Conservation (phyloP, 1,140 invertebrate species). For the Pantala flavescens region DNA sequence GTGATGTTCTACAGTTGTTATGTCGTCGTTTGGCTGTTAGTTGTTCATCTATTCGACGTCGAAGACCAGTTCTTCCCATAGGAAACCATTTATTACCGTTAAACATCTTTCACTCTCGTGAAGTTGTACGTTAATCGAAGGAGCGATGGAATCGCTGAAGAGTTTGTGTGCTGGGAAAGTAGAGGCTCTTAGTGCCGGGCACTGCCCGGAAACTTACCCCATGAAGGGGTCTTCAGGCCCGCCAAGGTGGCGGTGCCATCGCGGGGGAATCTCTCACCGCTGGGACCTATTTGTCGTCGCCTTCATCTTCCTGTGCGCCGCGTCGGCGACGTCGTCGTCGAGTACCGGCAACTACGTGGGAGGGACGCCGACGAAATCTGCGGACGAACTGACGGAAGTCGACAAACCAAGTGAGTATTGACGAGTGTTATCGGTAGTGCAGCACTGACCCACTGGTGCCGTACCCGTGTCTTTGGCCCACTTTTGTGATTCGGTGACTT, state of each 20-base stretch:
- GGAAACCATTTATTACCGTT: too few relatives aligned
- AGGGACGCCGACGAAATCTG: not conserved
- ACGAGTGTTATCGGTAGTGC: too few relatives aligned
- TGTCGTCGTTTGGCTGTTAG: constrained; percentile 7
- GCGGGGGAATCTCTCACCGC: not conserved
- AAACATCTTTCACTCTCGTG: too few relatives aligned
- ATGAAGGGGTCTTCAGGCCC: not conserved
- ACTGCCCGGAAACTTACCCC: not conserved
- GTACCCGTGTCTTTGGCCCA: too few relatives aligned
- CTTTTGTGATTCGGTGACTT: too few relatives aligned
- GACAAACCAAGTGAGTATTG: not conserved
- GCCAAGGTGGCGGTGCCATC: not conserved
- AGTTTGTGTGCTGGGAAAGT: too few relatives aligned
- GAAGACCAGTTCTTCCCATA: not conserved
- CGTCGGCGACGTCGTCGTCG: not conserved
- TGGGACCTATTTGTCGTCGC: not conserved
- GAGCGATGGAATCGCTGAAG: too few relatives aligned
- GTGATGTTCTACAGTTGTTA: not conserved
- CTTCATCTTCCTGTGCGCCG: not conserved
- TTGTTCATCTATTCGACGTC: not conserved
- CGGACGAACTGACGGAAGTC: not conserved
- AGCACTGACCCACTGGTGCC: too few relatives aligned
- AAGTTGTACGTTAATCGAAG: too few relatives aligned
- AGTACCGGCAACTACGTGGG: not conserved
- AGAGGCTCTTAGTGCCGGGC: too few relatives aligned